Conservation (phyloP, 2,113 vertebrate genomes). For the Siniperca knerii region DNA sequence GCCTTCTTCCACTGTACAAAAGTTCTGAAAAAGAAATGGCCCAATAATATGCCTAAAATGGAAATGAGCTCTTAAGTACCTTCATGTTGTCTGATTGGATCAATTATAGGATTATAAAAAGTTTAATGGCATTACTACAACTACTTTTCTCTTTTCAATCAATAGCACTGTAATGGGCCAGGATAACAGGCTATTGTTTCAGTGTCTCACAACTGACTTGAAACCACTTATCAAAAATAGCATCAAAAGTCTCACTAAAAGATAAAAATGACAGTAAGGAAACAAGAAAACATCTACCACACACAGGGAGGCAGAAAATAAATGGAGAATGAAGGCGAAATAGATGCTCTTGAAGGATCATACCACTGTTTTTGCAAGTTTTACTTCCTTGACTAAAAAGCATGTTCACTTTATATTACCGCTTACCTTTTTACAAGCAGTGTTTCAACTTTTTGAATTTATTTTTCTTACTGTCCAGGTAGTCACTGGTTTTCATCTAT, state of each 20-base stretch:
- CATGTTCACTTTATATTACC: background rate
- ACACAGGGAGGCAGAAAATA: background rate
- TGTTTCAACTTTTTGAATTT: background rate
- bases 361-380: background rate
- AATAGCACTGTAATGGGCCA: constrained; percentile 39
- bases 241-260: constrained; percentile 27
- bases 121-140: constrained; percentile 40
- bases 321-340: background rate
- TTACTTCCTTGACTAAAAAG: constrained; percentile 6
- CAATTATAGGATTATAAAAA: constrained; percentile 54
- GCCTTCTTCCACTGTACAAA: constrained; percentile 24
- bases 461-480: background rate
- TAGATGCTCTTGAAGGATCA: background rate
- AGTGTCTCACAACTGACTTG: background rate
- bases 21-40: background rate
- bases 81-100: constrained; percentile 53
- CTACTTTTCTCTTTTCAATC: constrained; percentile 46
- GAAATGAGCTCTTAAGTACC: constrained; percentile 63
- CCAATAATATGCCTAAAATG: constrained; percentile 37
- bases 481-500: background rate
- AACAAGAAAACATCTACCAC: constrained; percentile 4
- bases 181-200: constrained; percentile 17
- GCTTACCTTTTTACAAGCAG: constrained; percentile 1
- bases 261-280: constrained; percentile 4
- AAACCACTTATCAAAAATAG: constrained; percentile 48